A percentile compares a stretch with the other conserved stretches of the same genome.
phyloP scores from a whole-genome alignment of 92 coral and sea anemone species.

The Umimayanthus chanpuru region DNA sequence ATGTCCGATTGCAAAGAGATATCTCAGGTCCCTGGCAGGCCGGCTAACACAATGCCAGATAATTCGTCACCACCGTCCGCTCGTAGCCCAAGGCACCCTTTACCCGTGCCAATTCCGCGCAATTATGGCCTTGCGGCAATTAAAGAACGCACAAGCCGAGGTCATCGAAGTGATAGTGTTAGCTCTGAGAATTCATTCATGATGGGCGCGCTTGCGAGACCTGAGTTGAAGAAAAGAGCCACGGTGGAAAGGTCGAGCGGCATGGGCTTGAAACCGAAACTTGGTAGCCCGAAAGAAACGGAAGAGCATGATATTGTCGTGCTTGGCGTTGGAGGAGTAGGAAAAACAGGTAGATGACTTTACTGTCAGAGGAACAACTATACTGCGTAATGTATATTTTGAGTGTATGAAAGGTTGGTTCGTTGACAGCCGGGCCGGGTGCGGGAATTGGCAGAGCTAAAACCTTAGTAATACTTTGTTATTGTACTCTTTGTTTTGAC shows the following conservation, averaged over 20 bases:
- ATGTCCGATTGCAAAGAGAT: slow-evolving; percentile 28
- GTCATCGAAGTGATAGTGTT: background rate
- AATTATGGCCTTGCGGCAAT: background rate
- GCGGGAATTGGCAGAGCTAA: background rate
- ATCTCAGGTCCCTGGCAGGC: background rate
- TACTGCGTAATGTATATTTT: slow-evolving; percentile 5
- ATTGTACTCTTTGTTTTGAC: background rate
- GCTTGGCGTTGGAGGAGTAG: slow-evolving; percentile 93
- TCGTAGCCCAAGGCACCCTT: background rate
- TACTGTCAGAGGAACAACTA: background rate
- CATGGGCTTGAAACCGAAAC: background rate
- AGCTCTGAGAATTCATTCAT: background rate
- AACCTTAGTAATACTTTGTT: background rate
- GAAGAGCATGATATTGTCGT: slow-evolving; percentile 85
- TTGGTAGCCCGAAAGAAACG: slow-evolving; percentile 29
- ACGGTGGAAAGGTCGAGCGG: background rate
- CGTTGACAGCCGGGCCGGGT: background rate
- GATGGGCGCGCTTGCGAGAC: background rate
- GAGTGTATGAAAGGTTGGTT: background rate
- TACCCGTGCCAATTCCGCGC: background rate
- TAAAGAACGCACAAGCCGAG: background rate
- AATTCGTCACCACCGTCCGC: background rate
- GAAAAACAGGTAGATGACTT: slow-evolving; percentile 81
- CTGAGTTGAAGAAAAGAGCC: slow-evolving; percentile 29
- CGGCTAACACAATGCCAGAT: background rate